Evolutionary conservation across 2,113 vertebrate genomes (phyloP), one percentile per base, ranked within the genome.

Genomic region (Percopsis transmontana): DNA sequence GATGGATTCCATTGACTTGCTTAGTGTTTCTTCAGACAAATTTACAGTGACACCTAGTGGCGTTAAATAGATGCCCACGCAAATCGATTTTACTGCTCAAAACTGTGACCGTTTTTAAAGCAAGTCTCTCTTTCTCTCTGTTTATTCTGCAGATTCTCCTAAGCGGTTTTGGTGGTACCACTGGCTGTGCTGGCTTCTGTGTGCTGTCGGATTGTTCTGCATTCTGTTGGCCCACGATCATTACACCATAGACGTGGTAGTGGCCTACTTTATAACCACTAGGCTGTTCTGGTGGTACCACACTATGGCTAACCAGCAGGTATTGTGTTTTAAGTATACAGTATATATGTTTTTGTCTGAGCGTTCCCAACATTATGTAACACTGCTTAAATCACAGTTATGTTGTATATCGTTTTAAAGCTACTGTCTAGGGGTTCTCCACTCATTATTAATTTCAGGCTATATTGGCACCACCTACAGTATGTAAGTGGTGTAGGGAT

Each of bases 211-310:
- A 44, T 89, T 96, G 85, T 93, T 95, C 88, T 96, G 94, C 82
- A 96, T 96, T 80, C 93, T 96, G 65, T 83, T 96, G 51, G 94
- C 95, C 55, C 95, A 96, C 79, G 95, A 96, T 87, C 95, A 96
- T 92, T 96, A 96, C 87, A 95, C 94, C 88, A 95, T 96, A 90
- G 95, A 96, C 39, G 95, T 96, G 45, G 91, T 94, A 78, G 91
- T 96, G 72, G 95, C 95, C 20, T 96, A 96, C 68, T 96, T 94
- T 89, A 93, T 96, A 89, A 96, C 95, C 77, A 94, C 95, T 9
- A 91, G 95, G 68, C 91, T 95, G 79, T 96, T 96, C 91, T 96
- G 95, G 95, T 95, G 94, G 93, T 96, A 96, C 82, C 95, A 96
- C 88, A 96, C 95, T 1, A 94, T 96, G 95, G 95, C 95, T 87